Conservation (phyloP, 2,113 vertebrate genomes). For the Promerops cafer region DNA sequence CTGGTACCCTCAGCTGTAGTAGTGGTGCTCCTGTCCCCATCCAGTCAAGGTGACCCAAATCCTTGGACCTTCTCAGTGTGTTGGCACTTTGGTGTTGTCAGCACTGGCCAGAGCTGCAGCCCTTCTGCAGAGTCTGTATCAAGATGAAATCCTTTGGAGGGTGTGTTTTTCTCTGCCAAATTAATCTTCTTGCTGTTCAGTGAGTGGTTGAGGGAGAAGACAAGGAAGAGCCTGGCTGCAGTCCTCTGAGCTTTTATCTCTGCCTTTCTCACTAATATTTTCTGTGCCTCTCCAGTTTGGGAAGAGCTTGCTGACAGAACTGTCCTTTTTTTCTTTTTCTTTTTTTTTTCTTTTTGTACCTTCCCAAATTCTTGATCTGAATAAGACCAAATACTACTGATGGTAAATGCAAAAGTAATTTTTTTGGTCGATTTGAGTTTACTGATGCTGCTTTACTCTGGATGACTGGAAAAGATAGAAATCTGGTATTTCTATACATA, state of each 20-base stretch:
- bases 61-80: neutral
- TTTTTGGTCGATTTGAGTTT: neutral
- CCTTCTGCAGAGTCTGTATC: neutral
- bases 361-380: neutral
- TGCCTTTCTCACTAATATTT: neutral
- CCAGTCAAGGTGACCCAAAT: neutral
- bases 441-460: neutral
- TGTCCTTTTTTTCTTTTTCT: neutral
- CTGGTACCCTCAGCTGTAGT: neutral
- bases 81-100: neutral
- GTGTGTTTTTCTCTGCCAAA: neutral
- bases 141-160: neutral
- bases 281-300: neutral
- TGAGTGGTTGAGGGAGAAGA: neutral
- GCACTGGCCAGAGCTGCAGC: neutral
- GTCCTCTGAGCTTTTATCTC: neutral
- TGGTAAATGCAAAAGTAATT: neutral
- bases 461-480: neutral
- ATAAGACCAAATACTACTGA: neutral
- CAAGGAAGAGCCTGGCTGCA: neutral
- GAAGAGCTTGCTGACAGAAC: neutral
- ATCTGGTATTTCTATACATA: neutral
- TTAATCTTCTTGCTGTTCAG: neutral
- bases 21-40: neutral
- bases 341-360: accelerated